Evolutionary conservation across 2,888 invertebrate genomes (phyloP).

Genomic region (Trissoscelio sp.): DNA sequence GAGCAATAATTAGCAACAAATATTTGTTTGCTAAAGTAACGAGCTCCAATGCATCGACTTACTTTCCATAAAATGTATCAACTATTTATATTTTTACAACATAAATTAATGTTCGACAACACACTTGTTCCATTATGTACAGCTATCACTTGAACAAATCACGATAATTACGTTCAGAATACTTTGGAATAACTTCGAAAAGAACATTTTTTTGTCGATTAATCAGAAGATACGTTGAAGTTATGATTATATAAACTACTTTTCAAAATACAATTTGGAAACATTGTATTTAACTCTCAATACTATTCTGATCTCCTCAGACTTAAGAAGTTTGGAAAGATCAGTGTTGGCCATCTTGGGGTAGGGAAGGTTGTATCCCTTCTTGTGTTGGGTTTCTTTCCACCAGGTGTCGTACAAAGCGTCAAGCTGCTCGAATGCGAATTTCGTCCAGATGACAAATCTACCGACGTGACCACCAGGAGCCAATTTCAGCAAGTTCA

Average conservation of each 20-base stretch:
- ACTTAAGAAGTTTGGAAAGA: conserved; percentile 94
- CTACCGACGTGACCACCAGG: conserved; percentile 99
- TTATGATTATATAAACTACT: too few species aligned
- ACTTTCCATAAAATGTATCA: not conserved
- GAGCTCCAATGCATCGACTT: not conserved
- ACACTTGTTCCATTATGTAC: not conserved
- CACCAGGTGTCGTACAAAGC: conserved; percentile 97
- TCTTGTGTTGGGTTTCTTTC: conserved; percentile 86
- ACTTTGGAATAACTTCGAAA: not conserved
- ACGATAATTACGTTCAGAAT: not conserved
- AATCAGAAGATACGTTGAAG: too few species aligned
- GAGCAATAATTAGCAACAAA: not conserved
- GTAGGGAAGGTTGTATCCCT: conserved; percentile 95
- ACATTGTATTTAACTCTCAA: too few species aligned
- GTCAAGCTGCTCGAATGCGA: conserved; percentile 96
- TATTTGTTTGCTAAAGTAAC: not conserved
- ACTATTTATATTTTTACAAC: not conserved
- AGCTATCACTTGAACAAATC: not conserved
- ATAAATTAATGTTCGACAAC: not conserved
- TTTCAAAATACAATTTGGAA: too few species aligned
- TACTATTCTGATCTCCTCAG: conserved; percentile 98
- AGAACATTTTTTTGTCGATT: too few species aligned
- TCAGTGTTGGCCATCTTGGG: conserved; percentile 99
- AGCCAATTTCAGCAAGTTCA: conserved; percentile 97
- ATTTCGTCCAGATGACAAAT: conserved; percentile 99